Evolutionary conservation across 1,140 invertebrate genomes (phyloP).

Genomic region (Ceratosolen fusciceps): DNA sequence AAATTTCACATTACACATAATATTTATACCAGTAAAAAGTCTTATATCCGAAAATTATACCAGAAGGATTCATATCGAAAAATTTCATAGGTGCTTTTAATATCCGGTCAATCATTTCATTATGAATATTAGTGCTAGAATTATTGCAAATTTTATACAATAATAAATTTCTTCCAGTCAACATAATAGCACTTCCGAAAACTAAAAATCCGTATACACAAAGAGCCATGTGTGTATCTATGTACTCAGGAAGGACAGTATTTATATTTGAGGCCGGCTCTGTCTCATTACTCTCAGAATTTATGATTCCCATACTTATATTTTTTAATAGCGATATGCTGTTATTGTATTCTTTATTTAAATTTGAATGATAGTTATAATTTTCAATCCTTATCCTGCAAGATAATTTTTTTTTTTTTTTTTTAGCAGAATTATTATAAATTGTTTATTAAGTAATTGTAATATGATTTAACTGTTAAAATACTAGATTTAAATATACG

Average conservation of each 20-base stretch:
- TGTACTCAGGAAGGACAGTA: background rate
- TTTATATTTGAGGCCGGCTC: background rate
- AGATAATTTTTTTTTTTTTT: background rate
- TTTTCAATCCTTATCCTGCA: background rate
- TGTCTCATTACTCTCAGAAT: background rate
- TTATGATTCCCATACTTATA: background rate
- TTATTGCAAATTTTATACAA: constrained; percentile 76
- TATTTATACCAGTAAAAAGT: background rate
- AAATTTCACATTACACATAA: constrained; percentile 6
- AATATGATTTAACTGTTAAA: background rate
- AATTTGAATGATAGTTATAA: background rate
- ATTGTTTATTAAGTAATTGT: background rate
- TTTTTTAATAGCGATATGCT: background rate
- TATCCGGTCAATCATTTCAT: constrained; percentile 76
- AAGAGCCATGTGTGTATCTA: constrained; percentile 53
- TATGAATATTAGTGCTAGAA: constrained; percentile 79
- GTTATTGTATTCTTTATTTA: background rate
- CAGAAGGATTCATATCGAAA: constrained; percentile 80
- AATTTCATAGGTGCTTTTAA: constrained; percentile 77
- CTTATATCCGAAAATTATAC: constrained; percentile 53
- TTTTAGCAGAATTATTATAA: background rate
- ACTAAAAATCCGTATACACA: constrained; percentile 68
- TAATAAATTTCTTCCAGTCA: constrained; percentile 65
- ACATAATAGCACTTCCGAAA: constrained; percentile 59
- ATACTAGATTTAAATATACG: background rate